phyloP scores from a whole-genome alignment of 37 sponge, comb jelly and placozoan genomes.

The Axinella damicornis region DNA sequence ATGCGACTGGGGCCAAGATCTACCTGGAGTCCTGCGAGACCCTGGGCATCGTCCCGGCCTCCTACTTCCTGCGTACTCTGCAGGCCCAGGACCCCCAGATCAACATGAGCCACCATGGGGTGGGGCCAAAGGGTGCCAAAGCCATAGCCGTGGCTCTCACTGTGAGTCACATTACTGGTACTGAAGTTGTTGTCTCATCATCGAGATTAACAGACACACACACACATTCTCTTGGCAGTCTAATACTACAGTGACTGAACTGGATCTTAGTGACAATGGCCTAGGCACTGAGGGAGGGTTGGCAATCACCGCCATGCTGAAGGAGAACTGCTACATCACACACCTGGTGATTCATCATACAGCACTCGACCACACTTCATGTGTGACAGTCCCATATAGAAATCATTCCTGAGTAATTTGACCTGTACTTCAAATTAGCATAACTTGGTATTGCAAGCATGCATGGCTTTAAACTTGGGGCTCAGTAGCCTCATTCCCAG shows the following conservation, averaged over 20 bases:
- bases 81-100: slow-evolving; percentile 58
- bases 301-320: slow-evolving; percentile 93
- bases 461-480: too few species aligned
- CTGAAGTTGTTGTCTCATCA: too few species aligned
- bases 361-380: too few species aligned
- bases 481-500: too few species aligned
- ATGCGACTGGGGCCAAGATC: slow-evolving; percentile 79
- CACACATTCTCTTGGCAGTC: slow-evolving; percentile 44
- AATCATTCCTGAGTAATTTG: too few species aligned
- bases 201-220: neutral
- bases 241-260: slow-evolving; percentile 85
- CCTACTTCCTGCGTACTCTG: slow-evolving; percentile 75
- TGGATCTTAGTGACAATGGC: slow-evolving; percentile 93
- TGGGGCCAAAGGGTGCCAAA: slow-evolving; percentile 96
- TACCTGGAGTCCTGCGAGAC: slow-evolving; percentile 84
- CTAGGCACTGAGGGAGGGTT: slow-evolving; percentile 86
- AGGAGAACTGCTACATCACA: slow-evolving; percentile 96
- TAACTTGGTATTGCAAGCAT: too few species aligned
- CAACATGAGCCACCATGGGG: slow-evolving; percentile 87
- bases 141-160: slow-evolving; percentile 87
- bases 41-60: slow-evolving; percentile 90
- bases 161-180: too few species aligned
- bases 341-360: slow-evolving; percentile 84
- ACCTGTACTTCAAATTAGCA: too few species aligned
- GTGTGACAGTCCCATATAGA: neutral